A percentile compares a stretch with the other conserved stretches of the same genome.
Conservation (phyloP, 2,797 vertebrate genomes). For the Pelobates cultripes region DNA sequence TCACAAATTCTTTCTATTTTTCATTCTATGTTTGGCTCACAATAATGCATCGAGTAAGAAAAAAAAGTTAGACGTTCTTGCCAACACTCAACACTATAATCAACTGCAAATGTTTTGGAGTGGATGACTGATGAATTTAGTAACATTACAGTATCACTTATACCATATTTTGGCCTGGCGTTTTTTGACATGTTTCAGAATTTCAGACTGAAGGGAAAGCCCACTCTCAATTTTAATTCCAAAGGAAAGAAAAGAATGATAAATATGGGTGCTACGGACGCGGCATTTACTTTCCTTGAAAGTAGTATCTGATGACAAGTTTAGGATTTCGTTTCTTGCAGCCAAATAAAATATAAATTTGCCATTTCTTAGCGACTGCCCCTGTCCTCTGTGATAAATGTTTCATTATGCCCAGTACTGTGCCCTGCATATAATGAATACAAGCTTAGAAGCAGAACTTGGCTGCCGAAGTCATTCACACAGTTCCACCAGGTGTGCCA, state of each 20-base stretch:
- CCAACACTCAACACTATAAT: constrained; percentile 67
- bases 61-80: constrained; percentile 49
- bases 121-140: constrained; percentile 66
- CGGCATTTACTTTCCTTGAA: constrained; percentile 7
- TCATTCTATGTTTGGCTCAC: constrained; percentile 53
- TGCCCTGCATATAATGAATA: no score
- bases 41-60: constrained; percentile 52
- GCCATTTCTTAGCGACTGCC: not conserved
- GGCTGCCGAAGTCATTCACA: no score
- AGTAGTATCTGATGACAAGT: constrained; percentile 4
- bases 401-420: no score
- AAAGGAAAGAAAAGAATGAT: constrained; percentile 24
- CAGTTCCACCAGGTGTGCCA: no score
- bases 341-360: constrained; percentile 5
- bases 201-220: constrained; percentile 53
- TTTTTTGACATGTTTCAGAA: constrained; percentile 58
- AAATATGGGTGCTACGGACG: constrained; percentile 44
- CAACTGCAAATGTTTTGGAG: constrained; percentile 74
- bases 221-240: constrained; percentile 44
- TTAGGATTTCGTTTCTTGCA: not conserved
- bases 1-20: constrained; percentile 59
- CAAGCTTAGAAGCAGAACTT: no score
- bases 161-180: constrained; percentile 54
- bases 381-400: not conserved
- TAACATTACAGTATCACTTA: constrained; percentile 62